Conservation (phyloP, 2,888 invertebrate species). For the Melitaea athalia region DNA sequence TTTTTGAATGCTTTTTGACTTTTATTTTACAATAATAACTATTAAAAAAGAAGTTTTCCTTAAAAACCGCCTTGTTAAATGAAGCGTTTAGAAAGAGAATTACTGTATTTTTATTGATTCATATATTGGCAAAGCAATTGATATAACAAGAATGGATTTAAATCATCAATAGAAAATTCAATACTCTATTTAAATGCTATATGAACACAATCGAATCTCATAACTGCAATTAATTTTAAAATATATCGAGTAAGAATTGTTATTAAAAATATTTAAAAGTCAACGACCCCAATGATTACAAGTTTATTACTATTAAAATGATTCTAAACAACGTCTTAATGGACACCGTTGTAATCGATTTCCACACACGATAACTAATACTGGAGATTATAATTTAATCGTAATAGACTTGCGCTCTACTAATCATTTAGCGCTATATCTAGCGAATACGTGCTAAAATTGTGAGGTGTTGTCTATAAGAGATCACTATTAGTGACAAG, state of each 20-base stretch:
- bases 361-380: slow-evolving; percentile 36
- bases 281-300: slow-evolving; percentile 44
- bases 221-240: slow-evolving; percentile 24
- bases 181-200: background rate
- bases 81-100: no score
- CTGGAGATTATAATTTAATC: slow-evolving; percentile 33
- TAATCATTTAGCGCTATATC: background rate
- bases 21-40: no score
- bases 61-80: no score
- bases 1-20: no score
- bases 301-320: slow-evolving; percentile 41
- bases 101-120: background rate
- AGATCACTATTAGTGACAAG: no score
- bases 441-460: slow-evolving; percentile 28
- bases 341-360: slow-evolving; percentile 47
- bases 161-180: background rate
- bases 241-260: slow-evolving; percentile 28
- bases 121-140: background rate
- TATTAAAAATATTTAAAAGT: slow-evolving; percentile 42
- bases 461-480: no score
- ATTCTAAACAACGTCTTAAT: slow-evolving; percentile 45
- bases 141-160: no score
- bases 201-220: slow-evolving; percentile 7
- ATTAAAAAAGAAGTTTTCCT: no score
- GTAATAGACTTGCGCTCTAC: slow-evolving; percentile 10